Percentiles rank a stretch among this genome's conserved stretches.
Conservation (phyloP, 1,140 invertebrate genomes). For the Thaumatotibia leucotreta region DNA sequence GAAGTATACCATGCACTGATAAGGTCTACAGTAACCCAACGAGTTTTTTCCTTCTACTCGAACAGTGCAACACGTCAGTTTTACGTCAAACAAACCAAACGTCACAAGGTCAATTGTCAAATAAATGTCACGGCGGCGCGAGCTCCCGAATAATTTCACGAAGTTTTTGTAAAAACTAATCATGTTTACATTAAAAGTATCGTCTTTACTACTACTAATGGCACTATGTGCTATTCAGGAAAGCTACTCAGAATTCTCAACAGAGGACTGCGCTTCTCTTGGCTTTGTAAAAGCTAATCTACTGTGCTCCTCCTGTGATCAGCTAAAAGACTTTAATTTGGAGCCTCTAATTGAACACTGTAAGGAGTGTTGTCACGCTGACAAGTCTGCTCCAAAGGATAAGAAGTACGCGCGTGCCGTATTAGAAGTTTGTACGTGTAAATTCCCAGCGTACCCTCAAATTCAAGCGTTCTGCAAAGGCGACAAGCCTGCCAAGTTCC, state of each 20-base stretch:
- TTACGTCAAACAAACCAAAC: neutral
- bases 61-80: neutral
- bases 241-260: conserved; percentile 79
- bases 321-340: conserved; percentile 87
- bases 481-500: conserved; percentile 89
- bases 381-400: conserved; percentile 79
- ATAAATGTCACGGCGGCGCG: neutral
- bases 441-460: conserved; percentile 96
- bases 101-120: neutral
- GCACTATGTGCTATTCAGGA: conserved; percentile 13
- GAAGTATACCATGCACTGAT: too few species aligned
- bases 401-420: conserved; percentile 90
- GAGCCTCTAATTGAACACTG: conserved; percentile 84
- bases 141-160: neutral
- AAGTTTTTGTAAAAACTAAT: neutral
- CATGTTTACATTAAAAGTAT: neutral
- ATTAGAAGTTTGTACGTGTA: conserved; percentile 95
- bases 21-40: neutral
- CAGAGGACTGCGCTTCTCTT: conserved; percentile 89
- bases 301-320: conserved; percentile 92
- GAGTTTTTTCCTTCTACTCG: conserved; percentile 1
- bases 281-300: conserved; percentile 93
- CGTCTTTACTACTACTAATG: neutral
- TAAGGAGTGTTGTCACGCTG: conserved; percentile 82
- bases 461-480: conserved; percentile 97